Base-by-base conservation (phyloP, 2,113 vertebrate species). In the Arizona elegans region DNA sequence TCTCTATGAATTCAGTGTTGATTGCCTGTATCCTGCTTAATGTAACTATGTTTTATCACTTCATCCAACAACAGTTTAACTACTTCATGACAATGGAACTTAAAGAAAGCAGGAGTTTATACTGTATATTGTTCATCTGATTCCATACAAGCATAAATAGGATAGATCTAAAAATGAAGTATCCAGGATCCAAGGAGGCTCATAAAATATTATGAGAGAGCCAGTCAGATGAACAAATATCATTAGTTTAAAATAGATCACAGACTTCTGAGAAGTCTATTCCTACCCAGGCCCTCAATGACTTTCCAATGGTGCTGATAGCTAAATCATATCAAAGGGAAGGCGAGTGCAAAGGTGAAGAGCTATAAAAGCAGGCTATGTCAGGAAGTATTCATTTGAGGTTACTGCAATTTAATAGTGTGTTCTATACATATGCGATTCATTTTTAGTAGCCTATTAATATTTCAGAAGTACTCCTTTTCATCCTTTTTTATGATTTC, bases 231-330 rank as follows among this genome's bases (percentile, higher is more conserved):
- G 33, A 91, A 96, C 59, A 96, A 96, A 93, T 92, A 47, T 85
- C 89, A 90, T n/a, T 91, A 96, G 94, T 96, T 96, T 23, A 95
- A 95, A 95, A 95, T 88, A 93, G 15, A 96, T 94, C 89, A 95
- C 52, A 96, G 93, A 43, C 55, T 90, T 90, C 19, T 89, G 23
- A 89, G 54, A 29, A 91, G 92, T 86, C 91, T 93, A 90, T 90
- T 96, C 87, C 58, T 94, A 95, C 90, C 90, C 93, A 94, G 55
- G 50, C 58, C 90, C 24, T n/a, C 65, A 85, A 89, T 0, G 0
- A 95, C 91, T 55, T 94, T 89, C 87, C 93, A 92, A 85, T 93
- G 94, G 90, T 0, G 1, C n/a, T 33, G 53, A 89, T 58, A 94
- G 52, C 91, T 93, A 23, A 90, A 91, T 19, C 21, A 1, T 65